Base-by-base conservation (phyloP, 2,113 vertebrate species). In the Otocyon megalotis region DNA sequence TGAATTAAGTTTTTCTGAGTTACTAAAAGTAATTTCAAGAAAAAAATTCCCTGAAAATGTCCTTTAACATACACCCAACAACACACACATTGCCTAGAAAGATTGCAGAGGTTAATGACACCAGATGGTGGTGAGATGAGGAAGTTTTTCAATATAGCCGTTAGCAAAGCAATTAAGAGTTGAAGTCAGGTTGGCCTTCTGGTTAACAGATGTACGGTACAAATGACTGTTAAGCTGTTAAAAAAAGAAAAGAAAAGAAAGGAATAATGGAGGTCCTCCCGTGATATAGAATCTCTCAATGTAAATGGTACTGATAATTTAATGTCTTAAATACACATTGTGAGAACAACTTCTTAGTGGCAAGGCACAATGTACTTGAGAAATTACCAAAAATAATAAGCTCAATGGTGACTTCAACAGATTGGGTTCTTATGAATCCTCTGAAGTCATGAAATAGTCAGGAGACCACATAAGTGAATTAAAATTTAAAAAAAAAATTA, bases 161-260 rank as follows among this genome's bases (percentile, higher is more conserved):
- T 90, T n/a, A 95, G 84, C 67, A 96, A 96, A 83, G 32, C 93
- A 92, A 80, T 71, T 77, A 77, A 83, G 54, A 74, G 53, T 37
- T 30, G 15, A 93, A 86, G 74, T 92, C 58, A 92, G 69, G 26
- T 77, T 89, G 72, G 86, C 77, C 84, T 94, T 95, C 74, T 94
- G 85, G 81, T 71, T 90, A 94, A 71, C 81, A 90, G 63, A 94
- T 85, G 76, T 58, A 76, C 30, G 63, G 63, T 60, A 88, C 53
- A 88, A 92, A 94, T n/a, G 48, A 60, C 82, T 89, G 28, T 54
- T 71, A 24, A 0, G 1, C 24, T 74, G 16, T 60, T 60, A 48
- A 56, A 56, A 20, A 9, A 65, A 28, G 48, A 3, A 50, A 48
- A 81, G 32, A 13, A 35, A 56, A 20, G 2, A 14, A 35, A 24